These are phyloP conservation scores for Metopia argyrocephala DNA, from an alignment of 2,888 invertebrate genomes.

Conservation along the genomic window DNA sequence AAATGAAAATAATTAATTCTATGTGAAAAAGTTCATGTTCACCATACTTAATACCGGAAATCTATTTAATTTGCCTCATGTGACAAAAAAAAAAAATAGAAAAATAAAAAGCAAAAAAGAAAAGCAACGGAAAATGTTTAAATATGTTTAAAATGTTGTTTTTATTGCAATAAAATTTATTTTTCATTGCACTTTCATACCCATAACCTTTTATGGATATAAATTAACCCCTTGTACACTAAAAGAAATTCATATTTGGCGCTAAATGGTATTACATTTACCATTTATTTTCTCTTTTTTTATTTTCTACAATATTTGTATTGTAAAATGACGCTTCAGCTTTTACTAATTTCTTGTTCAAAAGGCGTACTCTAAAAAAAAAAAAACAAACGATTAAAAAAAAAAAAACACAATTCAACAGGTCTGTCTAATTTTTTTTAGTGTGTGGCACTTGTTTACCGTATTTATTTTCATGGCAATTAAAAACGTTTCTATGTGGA, in stretches of 20 bases:
- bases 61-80: constrained; percentile 13
- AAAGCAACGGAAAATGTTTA: neutral
- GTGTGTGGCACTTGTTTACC: constrained; percentile 1
- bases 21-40: too few relatives aligned
- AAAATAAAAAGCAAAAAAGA: neutral
- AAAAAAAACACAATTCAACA: too few relatives aligned
- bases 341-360: constrained; percentile 28
- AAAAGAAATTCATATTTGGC: constrained; percentile 27
- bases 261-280: neutral
- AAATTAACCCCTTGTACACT: constrained; percentile 20
- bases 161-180: neutral
- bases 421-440: constrained; percentile 46
- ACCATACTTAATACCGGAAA: too few relatives aligned
- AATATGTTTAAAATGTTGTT: too few relatives aligned
- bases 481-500: constrained; percentile 14
- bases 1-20: too few relatives aligned
- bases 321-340: constrained; percentile 47
- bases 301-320: constrained; percentile 23
- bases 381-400: constrained; percentile 18
- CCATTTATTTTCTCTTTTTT: neutral
- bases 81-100: neutral
- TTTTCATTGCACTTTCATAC: constrained; percentile 16
- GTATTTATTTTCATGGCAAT: neutral
- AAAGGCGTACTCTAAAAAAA: constrained; percentile 1
- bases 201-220: constrained; percentile 29